Conservation (phyloP, 2,888 invertebrate species). For the Ypsolopha scabrella region DNA sequence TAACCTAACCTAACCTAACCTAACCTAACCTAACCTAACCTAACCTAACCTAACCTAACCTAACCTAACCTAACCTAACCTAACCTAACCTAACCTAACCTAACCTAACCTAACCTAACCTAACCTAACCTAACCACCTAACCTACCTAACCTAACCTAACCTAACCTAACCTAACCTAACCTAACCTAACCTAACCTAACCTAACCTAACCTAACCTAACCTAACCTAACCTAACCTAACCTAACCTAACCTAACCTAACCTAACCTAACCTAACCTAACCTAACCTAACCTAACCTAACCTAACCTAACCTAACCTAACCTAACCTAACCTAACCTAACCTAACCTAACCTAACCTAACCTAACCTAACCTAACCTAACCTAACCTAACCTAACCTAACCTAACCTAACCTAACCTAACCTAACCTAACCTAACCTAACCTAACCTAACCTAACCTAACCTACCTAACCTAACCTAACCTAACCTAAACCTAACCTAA, state of each 20-base stretch:
- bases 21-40: conserved; percentile 9
- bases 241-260: not conserved
- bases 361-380: conserved; percentile 8
- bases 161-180: conserved; percentile 16
- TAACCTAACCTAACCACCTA: conserved; percentile 16
- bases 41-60: conserved; percentile 16
- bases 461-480: conserved; percentile 11
- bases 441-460: conserved; percentile 15
- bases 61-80: conserved; percentile 15
- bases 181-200: conserved; percentile 15
- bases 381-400: conserved; percentile 12
- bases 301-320: conserved; percentile 12
- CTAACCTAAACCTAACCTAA: conserved; percentile 11
- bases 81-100: conserved; percentile 15
- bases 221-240: conserved; percentile 15
- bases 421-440: conserved; percentile 15
- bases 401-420: conserved; percentile 12
- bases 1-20: conserved; percentile 10
- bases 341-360: conserved; percentile 18
- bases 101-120: conserved; percentile 12
- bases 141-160: conserved; percentile 14
- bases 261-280: conserved; percentile 14
- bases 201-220: conserved; percentile 16
- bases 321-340: conserved; percentile 16
- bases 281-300: conserved; percentile 12